Evolutionary conservation across 2,888 invertebrate species (phyloP), one percentile per base, ranked within the genome.

Genomic region (Dascillus cervinus): DNA sequence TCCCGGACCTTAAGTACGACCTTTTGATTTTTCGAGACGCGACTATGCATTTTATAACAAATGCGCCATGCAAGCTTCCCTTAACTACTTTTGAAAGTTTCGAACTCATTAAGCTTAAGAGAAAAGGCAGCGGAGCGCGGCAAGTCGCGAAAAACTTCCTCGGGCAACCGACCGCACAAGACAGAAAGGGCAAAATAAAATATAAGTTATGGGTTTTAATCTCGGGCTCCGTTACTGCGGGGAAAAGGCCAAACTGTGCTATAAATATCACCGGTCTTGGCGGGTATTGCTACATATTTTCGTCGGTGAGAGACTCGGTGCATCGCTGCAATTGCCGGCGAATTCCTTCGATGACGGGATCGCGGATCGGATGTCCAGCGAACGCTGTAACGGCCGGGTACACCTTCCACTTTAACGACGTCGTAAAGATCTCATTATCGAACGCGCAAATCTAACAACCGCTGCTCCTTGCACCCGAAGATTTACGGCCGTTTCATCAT

Each of bases 151-250:
- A 52, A 53, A 55, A 47, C 45, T 53, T 47, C 37, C 30, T 40
- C 42, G 43, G 41, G 39, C 49, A 48, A 47, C 46, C 50, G 47
- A 53, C 50, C 50, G 50, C 48, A 49, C 45, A 47, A 54, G 53
- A 55, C 51, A 49, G 49, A 47, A 49, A 49, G 55, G 51, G 51
- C 46, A 50, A 56, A 62, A 62, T 62, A 62, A 63, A 65, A 64
- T 64, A 64, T 64, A 65, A 65, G 58, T 64, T 65, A 65, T 62
- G 64, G 51, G 62, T 64, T 65, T 65, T 65, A 64, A 65, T 64
- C 64, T 64, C 52, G 58, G 50, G 52, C 55, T 52, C 49, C 44
- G 57, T 51, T 52, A 53, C 55, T 50, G 55, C 50, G 49, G 55
- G 57, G 57, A 53, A 58, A 58, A 54, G 53, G 53, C 55, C 50